Base-by-base conservation (phyloP, 2,113 vertebrate genomes). In the Myiozetetes cayanensis region DNA sequence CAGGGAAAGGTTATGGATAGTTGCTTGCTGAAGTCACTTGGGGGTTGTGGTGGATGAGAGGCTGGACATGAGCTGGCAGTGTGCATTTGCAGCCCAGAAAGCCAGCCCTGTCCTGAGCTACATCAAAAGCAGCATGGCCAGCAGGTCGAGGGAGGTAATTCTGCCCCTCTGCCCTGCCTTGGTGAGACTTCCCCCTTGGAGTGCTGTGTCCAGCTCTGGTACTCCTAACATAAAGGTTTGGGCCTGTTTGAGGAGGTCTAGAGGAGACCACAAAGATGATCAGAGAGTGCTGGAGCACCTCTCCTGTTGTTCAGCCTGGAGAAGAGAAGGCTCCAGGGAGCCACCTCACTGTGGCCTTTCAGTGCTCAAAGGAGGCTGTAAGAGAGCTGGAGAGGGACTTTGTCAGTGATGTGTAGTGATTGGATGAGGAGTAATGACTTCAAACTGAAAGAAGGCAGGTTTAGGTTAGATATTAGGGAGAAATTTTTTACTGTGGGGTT, bases 91-190 rank as follows among this genome's bases (percentile, higher is more conserved):
- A 67, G 44, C 33, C 28, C 28, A 39, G 39, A 6, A 1, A 41
- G 28, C 62, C 10, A 53, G 0, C 0, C 0, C 0, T 68, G 2
- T 61, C 39, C 30, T 68, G 70, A 17, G 20, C 62, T 39, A 16
- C 16, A 39, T 39, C 53, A 24, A 50, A 16, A 74, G 68, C 77
- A 41, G 14, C 0, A 6, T 55, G 47, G 24, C 3, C 35, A 74
- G 61, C 61, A 53, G 33, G 37, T 19, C 2, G 0, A 25, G n/a
- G 39, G 62, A 53, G 20, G 46, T 23, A 16, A 75, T 61, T 82
- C 53, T 75, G 19, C 10, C 13, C 28, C 44, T 67, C 37, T 73
- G 19, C 31, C 27, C 43, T 66, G 22, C 27, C 6, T 44, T 86
- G 10, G 5, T 0, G 28, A 67, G 28, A 74, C 16, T 41, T 41